phyloP scores from a whole-genome alignment of 1,140 invertebrate genomes.

The Trypoxylus dichotomus region DNA sequence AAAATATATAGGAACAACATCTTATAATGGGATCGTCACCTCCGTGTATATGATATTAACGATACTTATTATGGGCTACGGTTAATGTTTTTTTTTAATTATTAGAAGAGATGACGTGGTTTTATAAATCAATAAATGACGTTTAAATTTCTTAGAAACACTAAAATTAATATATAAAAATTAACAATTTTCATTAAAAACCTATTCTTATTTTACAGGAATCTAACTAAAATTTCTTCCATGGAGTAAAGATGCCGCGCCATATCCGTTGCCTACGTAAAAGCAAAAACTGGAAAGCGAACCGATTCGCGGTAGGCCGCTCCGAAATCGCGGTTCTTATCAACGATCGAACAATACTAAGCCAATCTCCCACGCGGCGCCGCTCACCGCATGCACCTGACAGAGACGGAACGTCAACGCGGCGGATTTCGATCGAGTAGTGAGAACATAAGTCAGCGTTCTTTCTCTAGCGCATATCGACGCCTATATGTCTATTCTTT shows the following conservation, averaged over 20 bases:
- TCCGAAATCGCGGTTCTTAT: background rate
- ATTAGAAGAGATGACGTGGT: too few relatives aligned
- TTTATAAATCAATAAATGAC: too few relatives aligned
- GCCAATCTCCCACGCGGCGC: background rate
- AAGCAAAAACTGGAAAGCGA: background rate
- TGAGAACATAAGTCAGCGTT: background rate
- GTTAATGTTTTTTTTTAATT: too few relatives aligned
- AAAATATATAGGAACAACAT: too few relatives aligned
- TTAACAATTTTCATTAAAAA: too few relatives aligned
- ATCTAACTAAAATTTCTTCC: too few relatives aligned
- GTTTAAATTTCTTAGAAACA: too few relatives aligned
- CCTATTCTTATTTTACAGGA: too few relatives aligned
- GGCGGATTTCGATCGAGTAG: background rate
- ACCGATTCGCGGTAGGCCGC: background rate
- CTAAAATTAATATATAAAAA: too few relatives aligned
- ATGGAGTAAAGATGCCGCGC: background rate
- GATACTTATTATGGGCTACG: too few relatives aligned
- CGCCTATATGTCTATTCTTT: background rate
- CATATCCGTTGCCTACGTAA: background rate
- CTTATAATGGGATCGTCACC: too few relatives aligned
- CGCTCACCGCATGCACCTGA: background rate
- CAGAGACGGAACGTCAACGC: background rate
- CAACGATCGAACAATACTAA: background rate
- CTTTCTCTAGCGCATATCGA: background rate
- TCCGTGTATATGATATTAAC: too few relatives aligned